Evolutionary conservation across 2,113 vertebrate genomes (phyloP), one percentile per base, ranked within the genome.

Genomic region (Calidris pugnax): DNA sequence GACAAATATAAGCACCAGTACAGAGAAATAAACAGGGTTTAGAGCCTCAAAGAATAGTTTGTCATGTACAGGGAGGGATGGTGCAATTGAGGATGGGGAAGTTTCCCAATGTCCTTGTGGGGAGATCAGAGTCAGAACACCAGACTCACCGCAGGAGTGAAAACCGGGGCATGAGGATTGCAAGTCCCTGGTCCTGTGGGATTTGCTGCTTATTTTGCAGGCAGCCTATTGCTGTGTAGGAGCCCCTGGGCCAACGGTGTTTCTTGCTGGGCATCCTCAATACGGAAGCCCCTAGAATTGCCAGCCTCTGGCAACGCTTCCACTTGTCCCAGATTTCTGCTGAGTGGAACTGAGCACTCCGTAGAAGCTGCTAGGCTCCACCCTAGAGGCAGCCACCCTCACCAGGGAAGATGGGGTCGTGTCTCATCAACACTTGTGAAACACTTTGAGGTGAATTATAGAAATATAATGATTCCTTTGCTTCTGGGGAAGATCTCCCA

Each of bases 321-420:
- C 32, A 32, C 8, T 57, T 63, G 10, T 62, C 76, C 57, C 9
- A 71, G 0, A 60, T 50, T 53, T 64, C 50, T 66, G 35, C 47
- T 0, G 5, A 51, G 30, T 0, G 2, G 62, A 80, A 68, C 32
- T 0, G 3, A 50, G 27, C 0, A 0, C 37, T 19, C n/a, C 45
- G n/a, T 39, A 69, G 64, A 80, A 66, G 51, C 71, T 86, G 85
- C 74, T 51, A 87, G 59, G 56, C 60, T 91, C 48, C 72, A 79
- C 26, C 27, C 7, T 28, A 66, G 68, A 85, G 77, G 53, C 68
- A 85, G 90, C 45, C 63, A 72, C 67, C 48, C 85, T 92, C 62
- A 1, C 28, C 14, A 33, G 59, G 41, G 18, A 30, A 84, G 33
- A 79, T 32, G 12, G 55, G 12, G 48, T 76, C 19, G 7, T 41